Conservation (phyloP, 1,140 invertebrate genomes). For the Drosophila setifemur region DNA sequence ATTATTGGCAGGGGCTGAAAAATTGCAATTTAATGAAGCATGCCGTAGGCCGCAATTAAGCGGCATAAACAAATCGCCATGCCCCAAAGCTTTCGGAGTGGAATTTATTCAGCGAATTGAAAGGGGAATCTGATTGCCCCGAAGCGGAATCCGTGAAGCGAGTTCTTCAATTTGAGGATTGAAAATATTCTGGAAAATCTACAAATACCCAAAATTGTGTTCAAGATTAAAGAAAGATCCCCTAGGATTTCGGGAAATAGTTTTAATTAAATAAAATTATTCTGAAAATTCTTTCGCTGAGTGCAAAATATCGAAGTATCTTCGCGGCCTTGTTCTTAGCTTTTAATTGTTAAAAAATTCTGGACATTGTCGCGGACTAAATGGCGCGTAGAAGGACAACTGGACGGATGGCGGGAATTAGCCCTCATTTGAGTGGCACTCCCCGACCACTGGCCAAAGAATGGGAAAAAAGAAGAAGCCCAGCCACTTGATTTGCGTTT, state of each 20-base stretch:
- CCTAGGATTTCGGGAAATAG: too few relatives aligned
- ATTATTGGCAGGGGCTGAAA: slow-evolving; percentile 27
- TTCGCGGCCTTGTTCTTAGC: neutral
- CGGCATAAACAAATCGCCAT: slow-evolving; percentile 47
- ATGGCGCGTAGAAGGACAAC: slow-evolving; percentile 16
- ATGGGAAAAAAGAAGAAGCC: too few relatives aligned
- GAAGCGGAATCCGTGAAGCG: neutral
- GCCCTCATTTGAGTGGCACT: slow-evolving; percentile 15
- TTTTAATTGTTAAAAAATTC: slow-evolving; percentile 55
- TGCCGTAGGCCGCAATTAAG: slow-evolving; percentile 66
- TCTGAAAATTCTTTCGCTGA: neutral
- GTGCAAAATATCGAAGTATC: neutral
- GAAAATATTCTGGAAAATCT: too few relatives aligned
- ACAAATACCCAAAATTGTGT: too few relatives aligned
- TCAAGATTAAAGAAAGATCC: neutral
- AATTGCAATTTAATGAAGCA: slow-evolving; percentile 77
- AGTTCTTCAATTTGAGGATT: neutral
- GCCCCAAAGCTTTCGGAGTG: slow-evolving; percentile 1
- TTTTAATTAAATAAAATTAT: too few relatives aligned
- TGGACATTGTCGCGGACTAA: slow-evolving; percentile 44
- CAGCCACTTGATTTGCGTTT: slow-evolving; percentile 59
- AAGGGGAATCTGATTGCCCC: slow-evolving; percentile 12
- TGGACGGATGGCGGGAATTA: slow-evolving; percentile 19
- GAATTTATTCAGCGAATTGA: slow-evolving; percentile 29
- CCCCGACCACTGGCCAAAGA: neutral